phyloP scores from a whole-genome alignment of 2,113 vertebrate genomes.

The Antechinus flavipes region DNA sequence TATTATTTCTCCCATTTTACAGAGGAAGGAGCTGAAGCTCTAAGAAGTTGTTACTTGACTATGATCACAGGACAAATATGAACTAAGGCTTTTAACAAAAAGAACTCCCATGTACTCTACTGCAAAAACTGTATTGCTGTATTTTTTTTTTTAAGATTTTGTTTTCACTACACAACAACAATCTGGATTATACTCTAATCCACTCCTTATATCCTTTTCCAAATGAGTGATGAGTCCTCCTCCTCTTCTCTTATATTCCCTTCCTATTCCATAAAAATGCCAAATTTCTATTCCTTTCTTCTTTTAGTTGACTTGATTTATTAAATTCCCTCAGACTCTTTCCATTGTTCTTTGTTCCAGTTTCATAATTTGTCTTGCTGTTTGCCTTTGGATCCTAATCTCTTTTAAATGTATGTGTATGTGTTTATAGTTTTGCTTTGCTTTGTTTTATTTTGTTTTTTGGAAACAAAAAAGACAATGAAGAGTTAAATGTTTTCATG shows the following conservation, averaged over 20 bases:
- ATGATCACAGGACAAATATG: not conserved
- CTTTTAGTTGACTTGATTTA: not conserved
- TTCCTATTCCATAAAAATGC: not conserved
- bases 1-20: not conserved
- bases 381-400: constrained; percentile 10
- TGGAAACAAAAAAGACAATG: not conserved
- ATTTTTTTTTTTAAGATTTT: not conserved
- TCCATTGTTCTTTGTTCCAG: constrained; percentile 17
- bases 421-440: not conserved
- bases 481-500: constrained; percentile 57
- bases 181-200: not conserved
- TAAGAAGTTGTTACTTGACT: not conserved
- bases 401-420: not conserved
- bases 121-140: not conserved
- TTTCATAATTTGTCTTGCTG: not conserved
- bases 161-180: not conserved
- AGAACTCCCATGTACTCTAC: not conserved
- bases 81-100: not conserved
- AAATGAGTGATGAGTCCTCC: not conserved
- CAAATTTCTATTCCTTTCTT: not conserved
- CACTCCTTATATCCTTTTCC: not conserved
- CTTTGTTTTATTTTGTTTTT: not conserved
- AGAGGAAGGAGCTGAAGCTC: not conserved
- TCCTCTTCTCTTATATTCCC: not conserved
- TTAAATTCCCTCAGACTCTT: not conserved